These are phyloP conservation scores for Aulostomus chinensis DNA, from an alignment of 2,797 vertebrate genomes.

Conservation along the genomic window DNA sequence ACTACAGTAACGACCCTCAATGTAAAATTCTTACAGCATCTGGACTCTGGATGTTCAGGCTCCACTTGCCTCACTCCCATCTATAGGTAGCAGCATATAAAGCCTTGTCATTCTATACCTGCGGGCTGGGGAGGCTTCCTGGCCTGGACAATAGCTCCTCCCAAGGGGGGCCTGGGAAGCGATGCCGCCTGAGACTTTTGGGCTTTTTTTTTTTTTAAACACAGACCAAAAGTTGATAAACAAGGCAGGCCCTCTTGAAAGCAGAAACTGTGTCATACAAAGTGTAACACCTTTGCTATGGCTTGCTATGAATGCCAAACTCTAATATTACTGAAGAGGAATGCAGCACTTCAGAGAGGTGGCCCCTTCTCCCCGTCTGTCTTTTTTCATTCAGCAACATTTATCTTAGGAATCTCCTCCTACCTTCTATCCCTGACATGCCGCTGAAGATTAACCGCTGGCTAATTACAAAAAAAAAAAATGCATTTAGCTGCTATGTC, in stretches of 20 bases:
- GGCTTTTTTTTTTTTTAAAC: slow-evolving; percentile 62
- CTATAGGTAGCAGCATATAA: slow-evolving; percentile 76
- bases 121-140: slow-evolving; percentile 77
- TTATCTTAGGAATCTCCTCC: slow-evolving; percentile 25
- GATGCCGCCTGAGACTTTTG: slow-evolving; percentile 72
- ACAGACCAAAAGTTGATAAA: slow-evolving; percentile 72
- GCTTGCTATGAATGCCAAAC: slow-evolving; percentile 62
- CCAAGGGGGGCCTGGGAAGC: slow-evolving; percentile 81
- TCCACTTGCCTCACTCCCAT: slow-evolving; percentile 54
- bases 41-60: slow-evolving; percentile 33
- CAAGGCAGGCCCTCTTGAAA: slow-evolving; percentile 67
- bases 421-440: slow-evolving; percentile 3
- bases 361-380: slow-evolving; percentile 6
- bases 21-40: slow-evolving; percentile 32
- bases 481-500: neutral
- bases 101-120: slow-evolving; percentile 82
- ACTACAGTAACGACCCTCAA: slow-evolving; percentile 4
- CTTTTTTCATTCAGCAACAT: slow-evolving; percentile 14
- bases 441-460: neutral
- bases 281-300: slow-evolving; percentile 59
- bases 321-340: slow-evolving; percentile 73
- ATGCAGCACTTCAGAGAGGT: slow-evolving; percentile 53
- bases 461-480: slow-evolving; percentile 14
- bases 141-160: slow-evolving; percentile 76
- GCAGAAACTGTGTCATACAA: slow-evolving; percentile 69